These are phyloP conservation scores for Pristiophorus japonicus DNA, from an alignment of 2,113 vertebrate genomes.

Conservation along the genomic window DNA sequence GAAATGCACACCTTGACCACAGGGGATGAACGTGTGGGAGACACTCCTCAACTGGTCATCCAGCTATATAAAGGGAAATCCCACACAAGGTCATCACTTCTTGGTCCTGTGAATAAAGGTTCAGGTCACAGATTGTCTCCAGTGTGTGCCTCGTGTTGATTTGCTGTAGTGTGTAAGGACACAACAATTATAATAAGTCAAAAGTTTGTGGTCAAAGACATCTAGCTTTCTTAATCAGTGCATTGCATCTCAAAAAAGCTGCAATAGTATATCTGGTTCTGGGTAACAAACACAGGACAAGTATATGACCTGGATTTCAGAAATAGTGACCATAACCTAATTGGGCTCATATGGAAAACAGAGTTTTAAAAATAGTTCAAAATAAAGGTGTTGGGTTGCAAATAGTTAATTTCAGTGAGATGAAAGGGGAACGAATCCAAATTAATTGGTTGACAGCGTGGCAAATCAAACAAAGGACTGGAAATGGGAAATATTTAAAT, in stretches of 20 bases:
- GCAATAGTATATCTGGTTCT: neutral
- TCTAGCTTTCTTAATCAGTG: neutral
- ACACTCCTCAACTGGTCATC: too few species aligned
- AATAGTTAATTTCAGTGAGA: neutral
- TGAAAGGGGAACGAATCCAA: neutral
- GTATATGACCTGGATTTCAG: neutral
- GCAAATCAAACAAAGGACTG: neutral
- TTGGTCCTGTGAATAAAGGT: too few species aligned
- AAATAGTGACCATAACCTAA: too few species aligned
- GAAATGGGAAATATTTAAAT: slow-evolving; percentile 2
- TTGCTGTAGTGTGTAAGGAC: too few species aligned
- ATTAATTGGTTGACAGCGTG: neutral
- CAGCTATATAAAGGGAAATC: too few species aligned
- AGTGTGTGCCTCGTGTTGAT: too few species aligned
- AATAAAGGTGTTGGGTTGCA: neutral
- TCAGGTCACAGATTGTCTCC: too few species aligned
- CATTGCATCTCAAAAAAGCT: neutral
- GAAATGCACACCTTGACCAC: too few species aligned
- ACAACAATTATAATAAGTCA: too few species aligned
- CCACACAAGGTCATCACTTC: too few species aligned
- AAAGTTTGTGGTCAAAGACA: neutral
- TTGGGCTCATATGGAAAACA: too few species aligned
- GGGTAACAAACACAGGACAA: neutral
- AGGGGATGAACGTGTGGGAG: too few species aligned
- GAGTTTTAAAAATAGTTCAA: neutral